Conservation (phyloP, 2,888 invertebrate species). For the Papilio elwesi region DNA sequence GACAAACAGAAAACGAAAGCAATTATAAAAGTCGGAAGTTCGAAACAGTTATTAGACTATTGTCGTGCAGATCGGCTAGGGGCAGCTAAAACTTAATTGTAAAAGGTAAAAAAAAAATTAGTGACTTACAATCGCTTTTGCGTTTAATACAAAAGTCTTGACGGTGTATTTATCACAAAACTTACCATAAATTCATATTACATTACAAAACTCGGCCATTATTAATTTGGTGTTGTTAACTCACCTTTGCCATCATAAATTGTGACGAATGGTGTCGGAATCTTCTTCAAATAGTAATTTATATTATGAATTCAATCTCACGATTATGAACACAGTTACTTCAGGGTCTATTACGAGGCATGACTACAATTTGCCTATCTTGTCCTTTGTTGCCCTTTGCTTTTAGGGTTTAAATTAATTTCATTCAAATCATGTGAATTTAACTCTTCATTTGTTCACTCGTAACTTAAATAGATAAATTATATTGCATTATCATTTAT, state of each 20-base stretch:
- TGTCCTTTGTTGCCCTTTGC: conserved; percentile 13
- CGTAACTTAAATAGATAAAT: no score
- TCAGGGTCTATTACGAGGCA: neutral
- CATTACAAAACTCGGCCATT: conserved; percentile 24
- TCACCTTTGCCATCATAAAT: conserved; percentile 45
- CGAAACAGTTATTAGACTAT: no score
- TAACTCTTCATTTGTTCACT: no score
- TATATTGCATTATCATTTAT: neutral
- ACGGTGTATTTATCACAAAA: neutral
- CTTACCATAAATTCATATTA: conserved; percentile 7
- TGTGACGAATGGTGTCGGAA: conserved; percentile 31
- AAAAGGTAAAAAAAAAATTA: no score
- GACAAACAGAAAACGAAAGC: no score
- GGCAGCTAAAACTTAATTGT: no score
- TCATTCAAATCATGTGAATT: neutral
- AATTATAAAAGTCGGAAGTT: no score
- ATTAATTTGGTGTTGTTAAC: conserved; percentile 46
- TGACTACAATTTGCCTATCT: conserved; percentile 17
- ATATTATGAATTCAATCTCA: conserved; percentile 25
- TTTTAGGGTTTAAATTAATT: conserved; percentile 11
- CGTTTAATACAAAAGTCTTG: neutral
- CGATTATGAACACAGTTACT: conserved; percentile 13
- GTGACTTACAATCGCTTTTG: no score
- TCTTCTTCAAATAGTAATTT: conserved; percentile 34
- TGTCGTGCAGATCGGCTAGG: no score